Base-by-base conservation (phyloP, 2,888 invertebrate genomes). In the Aricia artaxerxes region DNA sequence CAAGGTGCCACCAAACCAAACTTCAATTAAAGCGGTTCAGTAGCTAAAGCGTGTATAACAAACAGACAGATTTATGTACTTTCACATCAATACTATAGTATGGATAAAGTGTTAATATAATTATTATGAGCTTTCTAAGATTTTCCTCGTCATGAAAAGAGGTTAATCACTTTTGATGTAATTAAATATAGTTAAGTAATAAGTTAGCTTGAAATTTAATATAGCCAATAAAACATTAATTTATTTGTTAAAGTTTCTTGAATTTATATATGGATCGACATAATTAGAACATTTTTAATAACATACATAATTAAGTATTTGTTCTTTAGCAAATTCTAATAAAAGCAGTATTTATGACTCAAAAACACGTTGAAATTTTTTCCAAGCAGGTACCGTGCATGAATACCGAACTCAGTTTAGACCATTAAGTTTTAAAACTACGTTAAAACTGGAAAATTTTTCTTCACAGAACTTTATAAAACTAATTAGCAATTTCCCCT, bases 401-500 rank as follows among this genome's bases (percentile, higher is more conserved):
- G 73, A 40, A 75, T 75, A 75, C 49, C 3, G 73, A 44, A 75
- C 73, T 44, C 4, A 24, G 44, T 73, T 49, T 40, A 35, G 73
- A 49, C 73, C 44, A 73, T 24, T 73, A 11, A 49, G n/a, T 73
- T 40, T 49, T 73, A 49, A 35, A 73, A 44, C 73, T 73, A 49
- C 73, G 40, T 40, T 73, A 73, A 69, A 69, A 31, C 49, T 49
- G 44, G 49, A 13, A 31, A 49, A 49, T 2, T 75, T 75, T 75
- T 75, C 73, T 75, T 75, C 49, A 24, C 73, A 69, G 11, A 75
- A 75, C 24, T 75, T 49, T 31, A 31, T 31, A 75, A n/a, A 75
- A 75, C 44, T 75, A 75, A 49, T 75, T 75, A 24, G 11, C 44
- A 24, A 75, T 75, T 75, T 75, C 31, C 40, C 73, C 49, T 73